Conservation (phyloP, 2,113 vertebrate genomes). For the Dipodomys stephensi region DNA sequence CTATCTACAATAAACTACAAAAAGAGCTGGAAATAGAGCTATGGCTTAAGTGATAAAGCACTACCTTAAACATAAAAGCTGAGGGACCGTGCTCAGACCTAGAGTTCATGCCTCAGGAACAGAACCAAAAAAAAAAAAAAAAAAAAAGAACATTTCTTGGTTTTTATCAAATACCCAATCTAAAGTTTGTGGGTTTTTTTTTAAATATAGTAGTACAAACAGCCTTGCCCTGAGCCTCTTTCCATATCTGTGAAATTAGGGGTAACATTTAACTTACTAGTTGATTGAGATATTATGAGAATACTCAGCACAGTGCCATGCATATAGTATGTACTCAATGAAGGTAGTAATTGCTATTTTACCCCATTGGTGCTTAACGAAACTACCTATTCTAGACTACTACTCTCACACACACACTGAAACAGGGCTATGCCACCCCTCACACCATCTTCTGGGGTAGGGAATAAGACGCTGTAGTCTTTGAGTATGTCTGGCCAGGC, state of each 20-base stretch:
- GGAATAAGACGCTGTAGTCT: neutral
- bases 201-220: neutral
- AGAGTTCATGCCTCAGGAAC: no score
- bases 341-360: neutral
- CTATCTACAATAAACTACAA: no score
- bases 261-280: neutral
- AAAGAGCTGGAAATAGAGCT: no score
- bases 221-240: neutral
- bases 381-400: neutral
- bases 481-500: neutral
- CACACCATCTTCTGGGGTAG: neutral
- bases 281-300: neutral
- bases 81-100: no score
- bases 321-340: rapidly evolving
- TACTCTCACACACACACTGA: neutral
- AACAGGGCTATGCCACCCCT: neutral
- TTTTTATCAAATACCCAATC: neutral
- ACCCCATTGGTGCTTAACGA: neutral
- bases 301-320: neutral
- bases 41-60: no score
- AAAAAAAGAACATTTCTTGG: neutral
- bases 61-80: no score
- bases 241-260: neutral
- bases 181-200: neutral
- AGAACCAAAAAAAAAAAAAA: neutral